These are phyloP conservation scores for Spea hammondii DNA, from an alignment of 2,797 vertebrate species.

Conservation along the genomic window DNA sequence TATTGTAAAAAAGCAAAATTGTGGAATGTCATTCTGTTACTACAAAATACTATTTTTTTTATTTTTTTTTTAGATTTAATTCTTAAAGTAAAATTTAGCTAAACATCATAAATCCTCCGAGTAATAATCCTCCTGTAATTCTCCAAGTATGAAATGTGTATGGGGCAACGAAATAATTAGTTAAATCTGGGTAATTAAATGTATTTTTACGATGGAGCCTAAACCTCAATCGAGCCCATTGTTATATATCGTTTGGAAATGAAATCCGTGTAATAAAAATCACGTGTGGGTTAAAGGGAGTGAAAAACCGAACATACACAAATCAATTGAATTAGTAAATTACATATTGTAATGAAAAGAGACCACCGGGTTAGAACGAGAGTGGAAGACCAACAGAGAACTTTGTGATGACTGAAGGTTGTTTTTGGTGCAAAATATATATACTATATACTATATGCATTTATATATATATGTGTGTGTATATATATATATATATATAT, in stretches of 20 bases:
- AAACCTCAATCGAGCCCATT: conserved; percentile 22
- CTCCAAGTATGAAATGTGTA: neutral
- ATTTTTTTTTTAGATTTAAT: neutral
- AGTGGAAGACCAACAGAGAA: conserved; percentile 1
- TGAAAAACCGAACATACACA: conserved; percentile 6
- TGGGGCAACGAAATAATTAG: conserved; percentile 21
- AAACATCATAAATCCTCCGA: neutral
- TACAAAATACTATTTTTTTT: neutral
- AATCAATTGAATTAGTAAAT: conserved; percentile 7
- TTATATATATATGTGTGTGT: too few species aligned
- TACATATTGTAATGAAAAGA: conserved; percentile 15
- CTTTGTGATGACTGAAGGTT: neutral
- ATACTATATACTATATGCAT: too few species aligned
- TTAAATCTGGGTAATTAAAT: conserved; percentile 33
- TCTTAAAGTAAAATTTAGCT: neutral
- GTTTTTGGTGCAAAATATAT: too few species aligned
- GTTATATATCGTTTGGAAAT: conserved; percentile 32
- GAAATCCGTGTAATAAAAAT: conserved; percentile 12
- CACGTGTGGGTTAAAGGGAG: neutral
- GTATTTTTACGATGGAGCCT: conserved; percentile 16
- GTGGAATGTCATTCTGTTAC: neutral
- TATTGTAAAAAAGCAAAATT: neutral
- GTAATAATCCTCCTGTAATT: too few species aligned
- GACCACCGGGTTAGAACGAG: conserved; percentile 34
- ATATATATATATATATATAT: too few species aligned